phyloP scores from a whole-genome alignment of 1,140 invertebrate genomes.

The Pseudomyrmex flavicornis region DNA sequence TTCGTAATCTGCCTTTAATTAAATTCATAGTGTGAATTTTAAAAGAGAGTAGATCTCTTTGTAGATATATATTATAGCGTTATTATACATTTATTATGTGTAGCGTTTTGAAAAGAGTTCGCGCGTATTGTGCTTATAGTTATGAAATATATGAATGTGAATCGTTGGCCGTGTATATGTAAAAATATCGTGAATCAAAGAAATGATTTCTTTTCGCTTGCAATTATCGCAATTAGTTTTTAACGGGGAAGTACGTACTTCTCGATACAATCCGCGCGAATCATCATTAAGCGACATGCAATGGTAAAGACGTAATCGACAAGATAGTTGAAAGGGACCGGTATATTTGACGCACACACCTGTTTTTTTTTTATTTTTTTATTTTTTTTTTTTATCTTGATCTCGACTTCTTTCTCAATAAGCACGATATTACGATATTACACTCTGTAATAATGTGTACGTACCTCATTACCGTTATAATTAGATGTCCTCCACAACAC shows the following conservation, averaged over 20 bases:
- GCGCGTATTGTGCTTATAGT: neutral
- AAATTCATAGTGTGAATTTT: conserved; percentile 9
- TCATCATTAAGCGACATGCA: conserved; percentile 49
- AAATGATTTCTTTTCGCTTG: neutral
- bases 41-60: neutral
- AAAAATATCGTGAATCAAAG: neutral
- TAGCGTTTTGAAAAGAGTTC: no score
- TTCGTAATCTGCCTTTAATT: neutral
- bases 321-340: conserved; percentile 35
- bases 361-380: no score
- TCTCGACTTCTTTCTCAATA: no score
- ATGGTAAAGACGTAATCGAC: conserved; percentile 59
- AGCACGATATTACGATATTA: no score
- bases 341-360: neutral
- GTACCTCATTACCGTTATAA: no score
- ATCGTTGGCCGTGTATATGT: no score
- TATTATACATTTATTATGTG: no score
- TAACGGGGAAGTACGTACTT: neutral
- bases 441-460: no score
- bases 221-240: conserved; percentile 22
- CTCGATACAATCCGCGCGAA: conserved; percentile 23
- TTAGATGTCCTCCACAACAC: no score
- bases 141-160: neutral
- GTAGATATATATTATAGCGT: no score
- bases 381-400: no score